Percentiles rank a stretch among this genome's conserved stretches.
phyloP scores from a whole-genome alignment of 2,113 vertebrate genomes.

The Lophochroa leadbeateri region DNA sequence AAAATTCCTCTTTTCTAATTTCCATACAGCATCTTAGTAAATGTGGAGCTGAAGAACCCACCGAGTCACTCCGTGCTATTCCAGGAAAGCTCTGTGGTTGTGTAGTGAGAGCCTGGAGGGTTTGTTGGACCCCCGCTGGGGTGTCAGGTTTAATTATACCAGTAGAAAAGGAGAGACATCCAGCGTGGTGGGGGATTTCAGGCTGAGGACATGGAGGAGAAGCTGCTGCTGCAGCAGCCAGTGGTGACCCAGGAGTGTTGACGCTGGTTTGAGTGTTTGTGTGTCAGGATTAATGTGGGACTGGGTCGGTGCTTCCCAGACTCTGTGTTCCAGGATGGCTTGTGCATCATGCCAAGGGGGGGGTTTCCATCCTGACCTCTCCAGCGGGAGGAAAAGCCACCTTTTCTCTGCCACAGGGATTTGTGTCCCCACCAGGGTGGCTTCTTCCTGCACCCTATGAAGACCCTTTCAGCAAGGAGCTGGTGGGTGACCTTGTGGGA shows the following conservation, averaged over 20 bases:
- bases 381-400: not conserved
- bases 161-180: not conserved
- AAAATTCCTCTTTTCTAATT: not conserved
- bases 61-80: accelerated
- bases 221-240: not conserved
- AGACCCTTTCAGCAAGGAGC: not conserved
- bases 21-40: not conserved
- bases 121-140: not conserved
- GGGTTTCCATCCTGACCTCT: not conserved
- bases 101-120: not conserved
- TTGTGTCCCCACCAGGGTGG: accelerated
- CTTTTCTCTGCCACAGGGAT: not conserved
- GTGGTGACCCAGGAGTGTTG: not conserved
- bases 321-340: accelerated
- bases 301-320: accelerated
- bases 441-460: not conserved
- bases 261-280: not conserved
- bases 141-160: not conserved
- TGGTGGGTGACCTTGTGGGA: not conserved
- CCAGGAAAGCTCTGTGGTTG: not conserved
- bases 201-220: not conserved
- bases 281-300: not conserved
- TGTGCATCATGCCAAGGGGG: accelerated
- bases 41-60: not conserved
- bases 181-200: accelerated